phyloP scores from a whole-genome alignment of 2,797 vertebrate species.

The Allenopithecus nigroviridis region DNA sequence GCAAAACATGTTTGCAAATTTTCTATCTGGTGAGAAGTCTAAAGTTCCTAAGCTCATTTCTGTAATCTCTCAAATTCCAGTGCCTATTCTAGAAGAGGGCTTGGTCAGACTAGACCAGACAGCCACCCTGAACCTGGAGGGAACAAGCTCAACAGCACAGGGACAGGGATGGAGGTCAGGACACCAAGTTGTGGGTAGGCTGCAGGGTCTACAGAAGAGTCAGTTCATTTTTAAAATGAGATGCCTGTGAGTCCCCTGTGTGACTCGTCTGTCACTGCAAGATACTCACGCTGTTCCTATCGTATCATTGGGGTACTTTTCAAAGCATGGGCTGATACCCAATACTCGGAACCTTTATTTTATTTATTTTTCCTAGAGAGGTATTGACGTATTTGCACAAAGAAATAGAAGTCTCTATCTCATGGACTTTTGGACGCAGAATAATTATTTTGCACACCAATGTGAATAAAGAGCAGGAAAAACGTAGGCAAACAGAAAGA shows the following conservation, averaged over 20 bases:
- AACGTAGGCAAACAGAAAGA: not conserved
- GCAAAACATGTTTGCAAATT: not conserved
- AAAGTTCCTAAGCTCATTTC: not conserved
- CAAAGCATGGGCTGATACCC: not conserved
- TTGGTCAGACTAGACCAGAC: not conserved
- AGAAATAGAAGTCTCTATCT: not conserved
- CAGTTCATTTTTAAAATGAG: not conserved
- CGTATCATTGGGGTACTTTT: not conserved
- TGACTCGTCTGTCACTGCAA: rapidly evolving
- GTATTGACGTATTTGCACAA: not conserved
- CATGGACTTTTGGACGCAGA: not conserved
- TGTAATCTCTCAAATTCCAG: not conserved
- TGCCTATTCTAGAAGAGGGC: not conserved
- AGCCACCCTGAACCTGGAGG: not conserved
- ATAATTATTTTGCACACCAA: not conserved
- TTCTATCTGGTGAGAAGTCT: not conserved
- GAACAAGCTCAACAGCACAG: not conserved
- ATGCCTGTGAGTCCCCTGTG: not conserved
- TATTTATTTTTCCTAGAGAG: not conserved
- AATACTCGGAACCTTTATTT: not conserved
- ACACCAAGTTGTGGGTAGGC: rapidly evolving
- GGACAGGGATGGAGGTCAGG: rapidly evolving
- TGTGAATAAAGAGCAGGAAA: not conserved
- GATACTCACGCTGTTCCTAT: rapidly evolving
- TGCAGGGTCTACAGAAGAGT: not conserved